These are phyloP conservation scores for Monopis laevigella DNA, from an alignment of 2,888 invertebrate genomes.

Conservation along the genomic window DNA sequence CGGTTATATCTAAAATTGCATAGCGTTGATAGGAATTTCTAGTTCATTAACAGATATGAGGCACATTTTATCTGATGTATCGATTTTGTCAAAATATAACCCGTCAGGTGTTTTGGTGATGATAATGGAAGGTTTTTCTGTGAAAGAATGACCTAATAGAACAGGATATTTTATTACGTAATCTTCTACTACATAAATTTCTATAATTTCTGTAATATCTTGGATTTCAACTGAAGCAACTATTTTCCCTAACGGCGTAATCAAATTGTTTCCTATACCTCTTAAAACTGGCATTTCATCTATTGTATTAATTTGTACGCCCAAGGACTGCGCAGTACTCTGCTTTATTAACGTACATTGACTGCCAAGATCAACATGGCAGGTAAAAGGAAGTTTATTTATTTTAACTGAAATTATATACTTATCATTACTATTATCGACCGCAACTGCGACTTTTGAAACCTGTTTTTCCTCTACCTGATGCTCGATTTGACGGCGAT, in stretches of 20 bases:
- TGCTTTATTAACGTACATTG: too few relatives aligned
- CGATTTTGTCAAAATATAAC: not conserved
- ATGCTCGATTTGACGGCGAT: too few relatives aligned
- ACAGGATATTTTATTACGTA: constrained; percentile 1
- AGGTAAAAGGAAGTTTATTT: too few relatives aligned
- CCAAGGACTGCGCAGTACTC: too few relatives aligned
- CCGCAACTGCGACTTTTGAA: too few relatives aligned
- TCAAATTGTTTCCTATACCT: constrained; percentile 4
- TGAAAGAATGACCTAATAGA: constrained; percentile 7
- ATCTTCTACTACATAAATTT: constrained; percentile 9
- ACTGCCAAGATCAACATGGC: too few relatives aligned
- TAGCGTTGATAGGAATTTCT: not conserved
- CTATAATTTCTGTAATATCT: constrained; percentile 1
- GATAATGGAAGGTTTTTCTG: constrained; percentile 1
- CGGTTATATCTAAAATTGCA: not conserved
- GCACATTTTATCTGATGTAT: too few relatives aligned
- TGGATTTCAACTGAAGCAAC: not conserved
- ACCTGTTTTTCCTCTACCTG: too few relatives aligned
- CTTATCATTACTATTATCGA: too few relatives aligned
- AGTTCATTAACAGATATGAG: not conserved
- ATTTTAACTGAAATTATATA: too few relatives aligned
- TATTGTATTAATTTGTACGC: too few relatives aligned
- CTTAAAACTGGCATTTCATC: constrained; percentile 2
- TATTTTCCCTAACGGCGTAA: not conserved
- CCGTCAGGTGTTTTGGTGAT: constrained; percentile 5